These are phyloP conservation scores for Alosa alosa DNA, from an alignment of 2,113 vertebrate species.

Conservation along the genomic window DNA sequence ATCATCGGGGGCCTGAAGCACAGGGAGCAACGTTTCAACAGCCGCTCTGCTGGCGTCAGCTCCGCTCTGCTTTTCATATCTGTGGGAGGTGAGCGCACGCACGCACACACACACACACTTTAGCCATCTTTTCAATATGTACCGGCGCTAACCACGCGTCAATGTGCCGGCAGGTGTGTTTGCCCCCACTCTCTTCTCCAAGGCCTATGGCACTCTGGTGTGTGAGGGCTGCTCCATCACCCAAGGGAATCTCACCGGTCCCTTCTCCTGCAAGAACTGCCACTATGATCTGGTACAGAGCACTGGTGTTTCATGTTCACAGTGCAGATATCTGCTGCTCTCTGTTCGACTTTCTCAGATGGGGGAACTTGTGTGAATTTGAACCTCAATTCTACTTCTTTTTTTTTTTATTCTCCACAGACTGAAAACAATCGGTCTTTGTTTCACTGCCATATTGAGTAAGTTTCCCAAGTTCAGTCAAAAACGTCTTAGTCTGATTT, in stretches of 20 bases:
- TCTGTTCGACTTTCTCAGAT: neutral
- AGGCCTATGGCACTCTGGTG: slow-evolving; percentile 81
- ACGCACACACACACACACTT: neutral
- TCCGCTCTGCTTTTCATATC: slow-evolving; percentile 87
- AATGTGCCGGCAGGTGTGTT: slow-evolving; percentile 75
- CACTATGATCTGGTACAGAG: slow-evolving; percentile 77
- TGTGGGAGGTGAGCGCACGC: slow-evolving; percentile 75
- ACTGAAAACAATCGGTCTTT: slow-evolving; percentile 70
- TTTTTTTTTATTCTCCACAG: slow-evolving; percentile 49
- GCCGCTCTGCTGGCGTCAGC: slow-evolving; percentile 81
- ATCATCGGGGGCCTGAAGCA: slow-evolving; percentile 85
- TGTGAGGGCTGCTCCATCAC: slow-evolving; percentile 78
- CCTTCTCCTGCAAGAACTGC: slow-evolving; percentile 80
- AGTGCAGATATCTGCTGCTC: neutral
- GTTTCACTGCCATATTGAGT: slow-evolving; percentile 82
- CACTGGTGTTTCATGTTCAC: neutral
- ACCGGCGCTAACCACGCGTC: neutral
- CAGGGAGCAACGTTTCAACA: slow-evolving; percentile 85
- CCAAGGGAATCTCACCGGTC: slow-evolving; percentile 66
- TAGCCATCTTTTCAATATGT: neutral
- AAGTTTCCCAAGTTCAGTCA: slow-evolving; percentile 61
- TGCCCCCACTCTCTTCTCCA: slow-evolving; percentile 86
- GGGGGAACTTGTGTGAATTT: neutral
- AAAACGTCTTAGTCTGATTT: neutral
- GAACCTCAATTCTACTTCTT: neutral